Evolutionary conservation across 1,140 invertebrate species (phyloP).

Genomic region (Dendrolimus kikuchii): DNA sequence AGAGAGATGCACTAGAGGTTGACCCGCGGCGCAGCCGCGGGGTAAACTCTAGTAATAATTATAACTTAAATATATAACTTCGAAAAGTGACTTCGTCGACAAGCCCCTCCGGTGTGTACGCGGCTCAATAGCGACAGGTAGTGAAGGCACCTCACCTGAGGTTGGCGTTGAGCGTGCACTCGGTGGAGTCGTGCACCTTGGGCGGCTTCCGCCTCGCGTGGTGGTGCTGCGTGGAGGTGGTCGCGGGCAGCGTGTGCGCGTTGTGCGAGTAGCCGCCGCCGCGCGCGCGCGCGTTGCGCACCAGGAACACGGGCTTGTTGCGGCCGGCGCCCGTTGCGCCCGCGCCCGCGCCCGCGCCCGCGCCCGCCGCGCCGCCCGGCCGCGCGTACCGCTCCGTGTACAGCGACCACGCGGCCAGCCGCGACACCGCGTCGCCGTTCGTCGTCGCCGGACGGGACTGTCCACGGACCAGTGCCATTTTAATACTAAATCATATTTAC

Average conservation of each 20-base stretch:
- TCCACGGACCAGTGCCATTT: too few relatives aligned
- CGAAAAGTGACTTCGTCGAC: too few relatives aligned
- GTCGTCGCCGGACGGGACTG: slow-evolving; percentile 3
- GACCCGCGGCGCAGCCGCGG: too few relatives aligned
- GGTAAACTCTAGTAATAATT: too few relatives aligned
- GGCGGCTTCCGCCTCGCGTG: slow-evolving; percentile 9
- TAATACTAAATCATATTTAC: too few relatives aligned
- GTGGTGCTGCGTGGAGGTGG: slow-evolving; percentile 8
- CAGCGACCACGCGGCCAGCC: slow-evolving; percentile 43
- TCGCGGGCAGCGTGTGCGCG: slow-evolving; percentile 10
- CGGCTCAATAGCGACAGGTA: too few relatives aligned
- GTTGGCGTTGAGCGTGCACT: slow-evolving; percentile 26
- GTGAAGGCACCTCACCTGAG: background rate
- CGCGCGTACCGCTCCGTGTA: slow-evolving; percentile 42
- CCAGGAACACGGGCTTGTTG: slow-evolving; percentile 51
- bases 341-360: slow-evolving; percentile 27
- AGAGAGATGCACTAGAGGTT: too few relatives aligned
- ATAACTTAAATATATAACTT: too few relatives aligned
- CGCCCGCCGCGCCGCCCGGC: slow-evolving; percentile 13
- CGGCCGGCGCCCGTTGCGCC: slow-evolving; percentile 6
- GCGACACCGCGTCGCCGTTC: slow-evolving; percentile 26
- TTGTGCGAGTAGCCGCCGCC: slow-evolving; percentile 20
- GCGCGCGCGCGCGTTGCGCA: slow-evolving; percentile 32
- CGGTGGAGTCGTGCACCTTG: slow-evolving; percentile 20
- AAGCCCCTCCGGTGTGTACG: too few relatives aligned